Conservation (phyloP, 2,888 invertebrate species). For the Blastobasis adustella region DNA sequence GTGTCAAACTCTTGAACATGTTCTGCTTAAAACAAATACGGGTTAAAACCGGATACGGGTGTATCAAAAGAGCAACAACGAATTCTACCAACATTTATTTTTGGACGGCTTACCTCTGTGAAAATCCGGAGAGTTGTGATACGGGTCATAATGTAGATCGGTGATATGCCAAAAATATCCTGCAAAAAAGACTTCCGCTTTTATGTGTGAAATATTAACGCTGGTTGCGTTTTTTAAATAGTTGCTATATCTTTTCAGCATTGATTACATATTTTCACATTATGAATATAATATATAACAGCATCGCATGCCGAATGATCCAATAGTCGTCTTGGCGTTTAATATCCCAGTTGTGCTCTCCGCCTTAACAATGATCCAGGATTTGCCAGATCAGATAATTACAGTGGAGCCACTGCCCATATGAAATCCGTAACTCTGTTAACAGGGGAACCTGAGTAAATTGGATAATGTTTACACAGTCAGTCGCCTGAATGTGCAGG, state of each 20-base stretch:
- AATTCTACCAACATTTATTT: too few species aligned
- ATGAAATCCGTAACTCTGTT: too few species aligned
- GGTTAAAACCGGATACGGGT: too few species aligned
- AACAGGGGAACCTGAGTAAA: too few species aligned
- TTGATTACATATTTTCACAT: not conserved
- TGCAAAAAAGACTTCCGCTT: constrained; percentile 68
- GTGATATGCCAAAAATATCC: constrained; percentile 98
- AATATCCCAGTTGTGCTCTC: not conserved
- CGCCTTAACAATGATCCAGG: too few species aligned
- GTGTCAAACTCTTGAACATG: too few species aligned
- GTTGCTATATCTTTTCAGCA: not conserved
- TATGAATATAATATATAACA: not conserved
- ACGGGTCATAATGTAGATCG: constrained; percentile 93
- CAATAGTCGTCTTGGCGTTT: not conserved
- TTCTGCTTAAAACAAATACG: too few species aligned
- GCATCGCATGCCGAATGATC: not conserved
- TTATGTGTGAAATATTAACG: constrained; percentile 7
- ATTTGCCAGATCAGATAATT: too few species aligned
- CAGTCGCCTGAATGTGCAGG: too few species aligned
- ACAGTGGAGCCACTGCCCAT: too few species aligned
- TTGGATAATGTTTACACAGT: too few species aligned
- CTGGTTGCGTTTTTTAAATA: not conserved
- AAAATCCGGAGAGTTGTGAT: constrained; percentile 70
- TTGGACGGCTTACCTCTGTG: constrained; percentile 49
- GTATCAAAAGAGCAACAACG: too few species aligned